phyloP scores from a whole-genome alignment of 2,113 vertebrate species.

The Tachycineta bicolor region DNA sequence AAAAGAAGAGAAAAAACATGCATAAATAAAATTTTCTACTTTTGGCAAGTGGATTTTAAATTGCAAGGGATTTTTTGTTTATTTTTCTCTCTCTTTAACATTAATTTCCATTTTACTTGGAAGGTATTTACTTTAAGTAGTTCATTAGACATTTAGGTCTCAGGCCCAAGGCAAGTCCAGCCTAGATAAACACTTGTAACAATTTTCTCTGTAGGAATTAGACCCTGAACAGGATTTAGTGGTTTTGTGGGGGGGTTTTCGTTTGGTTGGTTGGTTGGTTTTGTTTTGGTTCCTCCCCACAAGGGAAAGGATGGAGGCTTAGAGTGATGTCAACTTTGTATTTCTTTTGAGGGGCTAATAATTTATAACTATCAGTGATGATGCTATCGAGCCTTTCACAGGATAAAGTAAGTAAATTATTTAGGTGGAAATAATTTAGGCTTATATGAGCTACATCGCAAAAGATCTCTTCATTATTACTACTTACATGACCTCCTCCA shows the following conservation, averaged over 20 bases:
- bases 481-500: neutral
- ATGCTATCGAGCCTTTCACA: neutral
- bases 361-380: neutral
- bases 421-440: neutral
- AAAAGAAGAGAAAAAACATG: neutral
- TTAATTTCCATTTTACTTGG: neutral
- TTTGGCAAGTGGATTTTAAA: neutral
- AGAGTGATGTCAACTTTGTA: neutral
- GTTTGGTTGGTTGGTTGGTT: no score
- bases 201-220: neutral
- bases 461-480: neutral
- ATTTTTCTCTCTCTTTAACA: neutral
- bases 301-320: neutral
- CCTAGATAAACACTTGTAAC: neutral
- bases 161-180: neutral
- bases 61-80: accelerated
- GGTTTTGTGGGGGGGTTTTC: neutral
- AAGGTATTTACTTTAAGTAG: neutral
- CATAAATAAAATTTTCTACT: neutral
- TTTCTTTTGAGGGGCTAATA: neutral
- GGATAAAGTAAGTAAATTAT: neutral
- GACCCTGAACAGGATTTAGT: neutral
- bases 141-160: neutral
- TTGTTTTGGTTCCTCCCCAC: neutral
- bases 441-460: neutral